A percentile compares a stretch with the other conserved stretches of the same genome.
Conservation (phyloP, 2,113 vertebrate genomes). For the Pseudorectes ferrugineus region DNA sequence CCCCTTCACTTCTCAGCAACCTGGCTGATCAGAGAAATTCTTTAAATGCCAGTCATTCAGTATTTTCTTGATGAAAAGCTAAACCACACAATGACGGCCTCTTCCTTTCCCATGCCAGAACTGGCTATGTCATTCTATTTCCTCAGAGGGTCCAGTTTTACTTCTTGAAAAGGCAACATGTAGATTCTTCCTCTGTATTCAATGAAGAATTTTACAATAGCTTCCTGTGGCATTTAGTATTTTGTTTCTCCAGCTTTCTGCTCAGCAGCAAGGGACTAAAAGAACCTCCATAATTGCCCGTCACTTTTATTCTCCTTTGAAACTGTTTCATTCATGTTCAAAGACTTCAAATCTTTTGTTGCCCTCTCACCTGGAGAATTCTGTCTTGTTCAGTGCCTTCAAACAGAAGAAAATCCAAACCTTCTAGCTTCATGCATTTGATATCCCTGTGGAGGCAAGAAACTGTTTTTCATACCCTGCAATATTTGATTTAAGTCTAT, state of each 20-base stretch:
- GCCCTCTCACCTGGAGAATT: not conserved
- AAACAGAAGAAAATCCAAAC: not conserved
- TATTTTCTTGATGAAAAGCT: not conserved
- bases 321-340: not conserved
- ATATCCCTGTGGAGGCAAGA: not conserved
- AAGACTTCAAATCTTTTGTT: not conserved
- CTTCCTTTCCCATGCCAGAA: not conserved
- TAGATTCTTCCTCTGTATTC: not conserved
- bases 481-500: not conserved
- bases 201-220: not conserved
- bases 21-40: not conserved
- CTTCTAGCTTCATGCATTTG: not conserved
- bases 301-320: not conserved
- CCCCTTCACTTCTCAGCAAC: not conserved
- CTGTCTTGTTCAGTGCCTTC: not conserved
- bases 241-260: not conserved
- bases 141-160: not conserved
- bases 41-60: not conserved
- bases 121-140: not conserved
- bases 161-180: not conserved
- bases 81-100: not conserved
- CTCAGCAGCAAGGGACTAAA: not conserved
- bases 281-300: not conserved
- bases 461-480: not conserved
- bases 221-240: not conserved